Conservation (phyloP, 2,797 vertebrate species). For the Carcharodon carcharias region DNA sequence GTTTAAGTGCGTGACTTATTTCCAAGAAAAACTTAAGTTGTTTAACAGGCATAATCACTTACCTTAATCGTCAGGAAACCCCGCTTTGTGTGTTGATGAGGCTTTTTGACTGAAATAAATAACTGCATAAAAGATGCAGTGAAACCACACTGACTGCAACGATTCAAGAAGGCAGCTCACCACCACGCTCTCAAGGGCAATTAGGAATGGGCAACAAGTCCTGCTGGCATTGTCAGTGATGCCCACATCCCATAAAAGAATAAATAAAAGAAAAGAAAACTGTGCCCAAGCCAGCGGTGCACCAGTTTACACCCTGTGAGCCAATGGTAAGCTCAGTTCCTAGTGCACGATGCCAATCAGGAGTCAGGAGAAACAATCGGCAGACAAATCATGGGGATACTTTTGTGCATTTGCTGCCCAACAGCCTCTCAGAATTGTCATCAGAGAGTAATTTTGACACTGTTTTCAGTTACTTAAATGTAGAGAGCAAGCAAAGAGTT, state of each 20-base stretch:
- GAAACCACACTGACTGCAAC: background rate
- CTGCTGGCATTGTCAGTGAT: background rate
- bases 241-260: background rate
- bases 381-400: background rate
- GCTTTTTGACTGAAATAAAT: background rate
- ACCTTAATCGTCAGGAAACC: background rate
- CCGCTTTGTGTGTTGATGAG: background rate
- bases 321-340: background rate
- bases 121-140: background rate
- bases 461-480: background rate
- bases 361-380: background rate
- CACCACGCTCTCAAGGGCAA: background rate
- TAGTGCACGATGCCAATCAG: background rate
- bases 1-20: background rate
- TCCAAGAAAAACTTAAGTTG: constrained; percentile 13
- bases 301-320: background rate
- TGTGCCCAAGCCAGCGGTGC: background rate
- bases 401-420: background rate
- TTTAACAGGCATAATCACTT: constrained; percentile 19
- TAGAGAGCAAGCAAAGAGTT: background rate
- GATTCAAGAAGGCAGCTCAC: background rate
- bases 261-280: background rate
- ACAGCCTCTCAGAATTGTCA: background rate
- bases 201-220: background rate
- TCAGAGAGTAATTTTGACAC: background rate